Evolutionary conservation across 2,113 vertebrate genomes (phyloP), one percentile per base, ranked within the genome.

Genomic region (Prochilodus magdalenae): DNA sequence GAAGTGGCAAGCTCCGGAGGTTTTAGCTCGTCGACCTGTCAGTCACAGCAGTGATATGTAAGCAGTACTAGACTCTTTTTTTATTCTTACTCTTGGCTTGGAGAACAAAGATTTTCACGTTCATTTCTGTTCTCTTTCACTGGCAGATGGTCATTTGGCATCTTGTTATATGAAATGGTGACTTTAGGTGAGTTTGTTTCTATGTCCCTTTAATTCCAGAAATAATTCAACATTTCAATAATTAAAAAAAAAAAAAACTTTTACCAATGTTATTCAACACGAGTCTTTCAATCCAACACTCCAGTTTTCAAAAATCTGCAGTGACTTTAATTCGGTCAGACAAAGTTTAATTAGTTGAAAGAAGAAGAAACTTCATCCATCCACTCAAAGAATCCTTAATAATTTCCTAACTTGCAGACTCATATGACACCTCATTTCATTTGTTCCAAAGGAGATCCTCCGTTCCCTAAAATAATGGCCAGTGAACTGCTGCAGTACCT

Each of bases 1-100:
- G 91, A 99, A 98, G 83, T 98, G 97, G 97, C 96, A 96, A 22
- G 94, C 97, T 1, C 97, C 97, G 2, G 97, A 99, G 78, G 89
- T 92, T 24, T 89, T 98, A 80, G 90, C 94, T 55, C 87, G 84
- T 76, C 92, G 86, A 59, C 27, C 81, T 15, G 27, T 91, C 15
- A 87, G 86, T 87, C 92, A 92, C 73, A 93, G 90, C 85, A 94
- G 95, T 53, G 97, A 99, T 24, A 71, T 96, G 97, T 99, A 91
- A 66, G 95, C 88, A 67, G 4, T 73, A 12, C 26, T 47, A 15
- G 30, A 49, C 33, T n/a, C 15, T 15, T 29, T 65, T 69, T 24
- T 14, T 29, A 29, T 78, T 75, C 62, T 14, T 29, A 29, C 73
- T 75, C 62, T 62, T 33, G 33, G 30, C 15, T 74, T 70, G 12